phyloP scores from a whole-genome alignment of 2,888 invertebrate species.

The Agonum fuliginosum region DNA sequence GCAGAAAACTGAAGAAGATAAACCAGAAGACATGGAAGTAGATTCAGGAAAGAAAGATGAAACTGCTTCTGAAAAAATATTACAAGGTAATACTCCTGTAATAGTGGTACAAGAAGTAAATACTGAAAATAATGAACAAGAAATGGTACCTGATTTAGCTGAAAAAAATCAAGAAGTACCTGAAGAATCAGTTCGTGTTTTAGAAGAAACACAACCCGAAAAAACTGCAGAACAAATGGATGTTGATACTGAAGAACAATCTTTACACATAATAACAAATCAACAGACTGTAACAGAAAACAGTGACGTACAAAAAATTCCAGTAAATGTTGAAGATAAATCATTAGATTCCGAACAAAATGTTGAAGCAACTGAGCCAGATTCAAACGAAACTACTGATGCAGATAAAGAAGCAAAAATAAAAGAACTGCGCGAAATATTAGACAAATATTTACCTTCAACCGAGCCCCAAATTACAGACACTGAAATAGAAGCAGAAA shows the following conservation, averaged over 20 bases:
- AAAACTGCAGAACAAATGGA: slow-evolving; percentile 40
- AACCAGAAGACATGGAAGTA: slow-evolving; percentile 11
- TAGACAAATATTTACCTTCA: slow-evolving; percentile 38
- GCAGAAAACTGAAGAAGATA: slow-evolving; percentile 31
- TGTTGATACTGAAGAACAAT: neutral
- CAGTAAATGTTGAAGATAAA: slow-evolving; percentile 62
- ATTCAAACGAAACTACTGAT: slow-evolving; percentile 44
- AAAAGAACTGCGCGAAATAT: slow-evolving; percentile 33
- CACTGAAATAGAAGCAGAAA: slow-evolving; percentile 1
- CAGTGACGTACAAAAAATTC: slow-evolving; percentile 61
- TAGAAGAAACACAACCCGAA: slow-evolving; percentile 30
- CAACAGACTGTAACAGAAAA: too few species aligned
- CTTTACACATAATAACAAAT: neutral
- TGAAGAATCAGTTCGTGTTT: slow-evolving; percentile 60
- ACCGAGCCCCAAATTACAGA: neutral
- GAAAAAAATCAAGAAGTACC: slow-evolving; percentile 47
- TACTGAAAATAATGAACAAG: slow-evolving; percentile 4
- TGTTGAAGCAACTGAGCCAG: slow-evolving; percentile 10
- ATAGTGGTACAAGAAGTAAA: neutral
- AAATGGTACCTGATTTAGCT: neutral
- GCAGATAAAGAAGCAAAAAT: slow-evolving; percentile 51
- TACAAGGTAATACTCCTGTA: neutral
- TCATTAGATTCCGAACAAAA: neutral
- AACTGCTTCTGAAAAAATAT: neutral
- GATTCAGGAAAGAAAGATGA: neutral